Conservation (phyloP, 2,888 invertebrate genomes). For the Ischnura elegans region DNA sequence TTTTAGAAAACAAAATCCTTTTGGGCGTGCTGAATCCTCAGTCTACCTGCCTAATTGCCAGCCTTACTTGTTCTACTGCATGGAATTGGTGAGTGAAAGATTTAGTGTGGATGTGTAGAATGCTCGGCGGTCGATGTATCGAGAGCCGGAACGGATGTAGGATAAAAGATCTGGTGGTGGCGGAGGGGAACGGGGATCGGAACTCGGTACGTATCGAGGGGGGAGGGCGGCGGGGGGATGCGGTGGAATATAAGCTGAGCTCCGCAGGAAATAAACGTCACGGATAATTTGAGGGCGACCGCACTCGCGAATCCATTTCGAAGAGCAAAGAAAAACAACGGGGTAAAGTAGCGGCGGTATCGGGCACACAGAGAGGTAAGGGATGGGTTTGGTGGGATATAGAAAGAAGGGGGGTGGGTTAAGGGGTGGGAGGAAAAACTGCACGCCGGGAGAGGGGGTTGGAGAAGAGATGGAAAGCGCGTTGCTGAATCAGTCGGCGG, state of each 20-base stretch:
- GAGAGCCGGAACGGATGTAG: not conserved
- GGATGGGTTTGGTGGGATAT: not conserved
- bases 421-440: not conserved
- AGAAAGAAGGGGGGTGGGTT: not conserved
- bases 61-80: too few species aligned
- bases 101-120: too few species aligned
- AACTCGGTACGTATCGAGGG: not conserved
- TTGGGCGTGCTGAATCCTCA: too few species aligned
- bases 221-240: not conserved
- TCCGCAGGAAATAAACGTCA: conserved; percentile 57
- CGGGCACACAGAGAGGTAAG: not conserved
- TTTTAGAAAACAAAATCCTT: too few species aligned
- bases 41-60: too few species aligned
- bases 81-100: too few species aligned
- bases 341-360: not conserved
- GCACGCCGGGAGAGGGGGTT: not conserved
- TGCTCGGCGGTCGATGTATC: too few species aligned
- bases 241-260: conserved; percentile 14
- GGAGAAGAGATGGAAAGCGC: conserved; percentile 20
- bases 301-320: conserved; percentile 37
- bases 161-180: not conserved
- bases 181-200: not conserved
- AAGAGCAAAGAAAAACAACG: conserved; percentile 30
- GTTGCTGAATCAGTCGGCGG: conserved; percentile 41
- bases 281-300: conserved; percentile 62